Evolutionary conservation across 2,113 vertebrate species (phyloP).

Genomic region (Trogon surrucura): DNA sequence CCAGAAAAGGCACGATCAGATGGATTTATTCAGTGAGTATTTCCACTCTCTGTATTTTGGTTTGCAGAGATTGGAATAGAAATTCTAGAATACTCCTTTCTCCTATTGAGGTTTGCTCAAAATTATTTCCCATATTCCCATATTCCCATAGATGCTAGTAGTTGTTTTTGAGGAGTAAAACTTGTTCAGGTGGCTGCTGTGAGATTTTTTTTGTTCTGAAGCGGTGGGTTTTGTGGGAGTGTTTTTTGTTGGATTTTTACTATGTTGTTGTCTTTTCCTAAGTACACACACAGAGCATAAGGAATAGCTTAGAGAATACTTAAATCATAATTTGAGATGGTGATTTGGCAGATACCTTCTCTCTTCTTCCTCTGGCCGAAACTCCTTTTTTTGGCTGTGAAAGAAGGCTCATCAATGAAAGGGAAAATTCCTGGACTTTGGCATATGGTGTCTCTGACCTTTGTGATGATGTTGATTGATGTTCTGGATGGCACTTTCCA

Average conservation of each 20-base stretch:
- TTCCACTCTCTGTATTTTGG: background rate
- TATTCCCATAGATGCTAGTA: background rate
- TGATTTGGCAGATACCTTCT: background rate
- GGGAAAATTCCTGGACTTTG: slow-evolving; percentile 34
- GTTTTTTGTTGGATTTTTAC: background rate
- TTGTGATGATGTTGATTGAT: slow-evolving; percentile 7
- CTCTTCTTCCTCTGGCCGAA: background rate
- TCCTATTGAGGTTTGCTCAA: background rate
- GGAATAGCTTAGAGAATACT: background rate
- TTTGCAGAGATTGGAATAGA: background rate
- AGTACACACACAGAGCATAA: background rate
- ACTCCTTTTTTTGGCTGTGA: background rate
- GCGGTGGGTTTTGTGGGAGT: background rate
- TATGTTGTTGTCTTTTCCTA: no score
- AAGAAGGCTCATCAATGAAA: background rate
- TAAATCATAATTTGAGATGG: background rate
- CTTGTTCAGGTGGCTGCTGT: background rate
- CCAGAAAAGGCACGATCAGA: background rate
- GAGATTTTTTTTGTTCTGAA: background rate
- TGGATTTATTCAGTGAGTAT: background rate
- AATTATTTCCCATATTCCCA: no score
- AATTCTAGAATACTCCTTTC: background rate
- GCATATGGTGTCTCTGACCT: slow-evolving; percentile 1
- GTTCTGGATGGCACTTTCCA: background rate
- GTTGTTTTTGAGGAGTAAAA: background rate